Conservation (phyloP, 2,113 vertebrate genomes). For the Periophthalmus modestus region DNA sequence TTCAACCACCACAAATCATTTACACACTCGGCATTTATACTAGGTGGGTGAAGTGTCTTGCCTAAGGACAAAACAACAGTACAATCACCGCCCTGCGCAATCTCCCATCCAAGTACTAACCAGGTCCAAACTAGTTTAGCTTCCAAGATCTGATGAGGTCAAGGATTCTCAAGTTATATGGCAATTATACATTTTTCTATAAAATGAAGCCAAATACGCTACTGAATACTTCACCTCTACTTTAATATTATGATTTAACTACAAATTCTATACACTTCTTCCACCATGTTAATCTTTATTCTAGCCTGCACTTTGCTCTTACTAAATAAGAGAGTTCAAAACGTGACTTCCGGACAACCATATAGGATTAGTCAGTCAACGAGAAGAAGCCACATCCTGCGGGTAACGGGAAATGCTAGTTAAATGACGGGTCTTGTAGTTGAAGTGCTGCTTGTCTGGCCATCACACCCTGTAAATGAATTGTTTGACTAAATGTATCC, state of each 20-base stretch:
- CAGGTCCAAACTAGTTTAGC: too few relatives aligned
- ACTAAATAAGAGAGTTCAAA: constrained; percentile 53
- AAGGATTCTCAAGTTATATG: too few relatives aligned
- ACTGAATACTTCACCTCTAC: background rate
- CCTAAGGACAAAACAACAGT: too few relatives aligned
- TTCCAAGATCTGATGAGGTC: too few relatives aligned
- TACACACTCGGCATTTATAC: too few relatives aligned
- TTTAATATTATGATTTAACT: background rate
- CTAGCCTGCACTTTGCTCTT: constrained; percentile 48
- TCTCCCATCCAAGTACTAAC: too few relatives aligned
- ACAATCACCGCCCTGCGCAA: too few relatives aligned
- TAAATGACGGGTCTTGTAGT: constrained; percentile 72
- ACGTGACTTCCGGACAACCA: constrained; percentile 54
- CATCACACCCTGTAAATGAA: constrained; percentile 57
- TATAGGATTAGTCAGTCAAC: constrained; percentile 37
- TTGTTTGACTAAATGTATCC: constrained; percentile 33
- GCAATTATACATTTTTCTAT: background rate
- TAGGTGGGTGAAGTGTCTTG: too few relatives aligned
- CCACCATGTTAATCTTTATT: constrained; percentile 15
- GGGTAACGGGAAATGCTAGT: constrained; percentile 64
- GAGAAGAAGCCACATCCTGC: constrained; percentile 63
- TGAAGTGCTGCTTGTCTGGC: constrained; percentile 38
- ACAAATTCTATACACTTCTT: background rate
- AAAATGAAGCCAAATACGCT: background rate
- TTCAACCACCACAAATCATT: too few relatives aligned